phyloP scores from a whole-genome alignment of 2,888 invertebrate genomes.

The Amblyjoppa proteus region DNA sequence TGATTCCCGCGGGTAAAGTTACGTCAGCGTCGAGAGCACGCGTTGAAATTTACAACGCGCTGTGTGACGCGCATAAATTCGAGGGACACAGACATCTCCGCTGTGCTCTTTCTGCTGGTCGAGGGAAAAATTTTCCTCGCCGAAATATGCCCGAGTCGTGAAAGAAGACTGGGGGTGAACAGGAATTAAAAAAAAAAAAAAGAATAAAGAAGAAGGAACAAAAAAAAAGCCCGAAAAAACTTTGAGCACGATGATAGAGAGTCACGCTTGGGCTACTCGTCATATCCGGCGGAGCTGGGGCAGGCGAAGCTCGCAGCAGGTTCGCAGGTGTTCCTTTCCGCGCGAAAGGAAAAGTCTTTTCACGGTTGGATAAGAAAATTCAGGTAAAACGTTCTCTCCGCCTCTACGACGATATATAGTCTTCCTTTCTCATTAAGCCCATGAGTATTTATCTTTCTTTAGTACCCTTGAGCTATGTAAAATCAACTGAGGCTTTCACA shows the following conservation, averaged over 20 bases:
- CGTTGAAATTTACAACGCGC: constrained; percentile 74
- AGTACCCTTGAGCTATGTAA: constrained; percentile 1
- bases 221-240: constrained; percentile 42
- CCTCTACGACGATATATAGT: constrained; percentile 13
- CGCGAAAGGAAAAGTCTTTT: constrained; percentile 28
- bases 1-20: constrained; percentile 67
- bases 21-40: constrained; percentile 64
- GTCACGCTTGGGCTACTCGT: constrained; percentile 71
- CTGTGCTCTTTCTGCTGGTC: constrained; percentile 31
- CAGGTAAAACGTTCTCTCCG: background rate
- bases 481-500: constrained; percentile 21
- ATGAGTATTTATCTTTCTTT: constrained; percentile 35
- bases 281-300: constrained; percentile 60
- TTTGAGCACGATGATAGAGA: constrained; percentile 54
- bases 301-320: constrained; percentile 17
- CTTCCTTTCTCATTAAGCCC: constrained; percentile 23
- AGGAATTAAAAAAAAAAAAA: constrained; percentile 30
- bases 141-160: constrained; percentile 58
- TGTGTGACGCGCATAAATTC: constrained; percentile 75
- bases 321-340: constrained; percentile 42
- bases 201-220: constrained; percentile 26
- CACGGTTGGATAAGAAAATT: constrained; percentile 32
- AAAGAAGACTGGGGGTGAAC: constrained; percentile 34
- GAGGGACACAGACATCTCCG: constrained; percentile 34
- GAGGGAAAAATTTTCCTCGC: constrained; percentile 64